These are phyloP conservation scores for Mesocricetus auratus DNA, from an alignment of 2,113 vertebrate genomes.

Conservation along the genomic window DNA sequence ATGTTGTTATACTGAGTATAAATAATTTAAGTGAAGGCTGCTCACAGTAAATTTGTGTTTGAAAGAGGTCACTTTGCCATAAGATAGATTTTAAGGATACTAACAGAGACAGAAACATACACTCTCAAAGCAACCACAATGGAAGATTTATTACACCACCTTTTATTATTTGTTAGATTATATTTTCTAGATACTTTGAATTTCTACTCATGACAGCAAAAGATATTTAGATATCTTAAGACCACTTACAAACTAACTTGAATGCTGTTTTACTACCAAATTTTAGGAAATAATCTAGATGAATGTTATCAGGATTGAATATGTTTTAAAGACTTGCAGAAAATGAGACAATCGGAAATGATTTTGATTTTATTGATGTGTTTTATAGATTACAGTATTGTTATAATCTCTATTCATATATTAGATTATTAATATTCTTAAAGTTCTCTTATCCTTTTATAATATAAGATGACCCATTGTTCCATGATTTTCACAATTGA, in stretches of 20 bases:
- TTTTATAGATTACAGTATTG: background rate
- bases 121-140: background rate
- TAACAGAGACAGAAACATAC: background rate
- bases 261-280: background rate
- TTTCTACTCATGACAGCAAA: background rate
- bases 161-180: background rate
- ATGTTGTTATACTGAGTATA: background rate
- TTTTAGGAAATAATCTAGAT: background rate
- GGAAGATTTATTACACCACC: background rate
- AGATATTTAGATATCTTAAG: background rate
- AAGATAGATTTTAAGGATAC: slow-evolving; percentile 26
- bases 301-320: background rate
- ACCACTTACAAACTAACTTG: background rate
- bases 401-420: background rate
- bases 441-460: slow-evolving; percentile 4
- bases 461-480: background rate
- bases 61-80: background rate
- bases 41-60: background rate
- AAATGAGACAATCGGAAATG: background rate
- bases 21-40: background rate
- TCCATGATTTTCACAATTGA: background rate
- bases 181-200: background rate
- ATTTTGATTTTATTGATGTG: background rate
- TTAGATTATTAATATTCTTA: background rate
- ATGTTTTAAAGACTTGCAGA: background rate